Base-by-base conservation (phyloP, 2,797 vertebrate species). In the Gambusia yucatana region DNA sequence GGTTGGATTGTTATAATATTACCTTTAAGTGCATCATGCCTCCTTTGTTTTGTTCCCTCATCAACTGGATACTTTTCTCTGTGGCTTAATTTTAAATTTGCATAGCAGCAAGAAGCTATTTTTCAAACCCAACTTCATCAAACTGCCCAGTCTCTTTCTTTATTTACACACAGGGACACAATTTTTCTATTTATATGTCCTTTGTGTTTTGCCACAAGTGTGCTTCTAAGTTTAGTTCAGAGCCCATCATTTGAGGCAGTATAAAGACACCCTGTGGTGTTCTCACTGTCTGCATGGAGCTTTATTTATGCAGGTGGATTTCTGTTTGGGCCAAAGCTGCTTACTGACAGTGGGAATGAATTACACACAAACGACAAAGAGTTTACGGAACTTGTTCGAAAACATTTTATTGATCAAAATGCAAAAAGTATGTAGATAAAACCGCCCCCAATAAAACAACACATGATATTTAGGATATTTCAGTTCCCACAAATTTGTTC, bases 191-290 rank as follows among this genome's bases (percentile, higher is more conserved):
- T 74, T 75, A 28, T 75, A 52, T 43, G 55, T 30, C 55, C 48
- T 33, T 25, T 55, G 41, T 88, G 82, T 86, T 91, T 86, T 50
- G 78, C 84, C 90, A 87, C 82, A 72, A 52, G 73, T 55, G 75
- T 22, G 61, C 77, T 70, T 44, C 25, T 25, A 73, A 5, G 74
- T 80, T 72, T 59, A 81, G 75, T 36, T 22, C 25, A 39, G 2
- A 73, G 44, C 8, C 39, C 57, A 41, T 52, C 16, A 75, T 14
- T 69, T 39, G 48, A 67, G 44, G n/a, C 41, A 4, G 47, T 36
- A 4, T 48, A 17, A 72, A 77, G 69, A 61, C 72, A 39, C 46
- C 59, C 77, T 43, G 59, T 65, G 72, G 36, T 30, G 69, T 28
- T 47, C 46, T n/a, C 20, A 50, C 75, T 63, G 33, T 59, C 36